Base-by-base conservation (phyloP, 2,113 vertebrate genomes). In the Macrotis lagotis region DNA sequence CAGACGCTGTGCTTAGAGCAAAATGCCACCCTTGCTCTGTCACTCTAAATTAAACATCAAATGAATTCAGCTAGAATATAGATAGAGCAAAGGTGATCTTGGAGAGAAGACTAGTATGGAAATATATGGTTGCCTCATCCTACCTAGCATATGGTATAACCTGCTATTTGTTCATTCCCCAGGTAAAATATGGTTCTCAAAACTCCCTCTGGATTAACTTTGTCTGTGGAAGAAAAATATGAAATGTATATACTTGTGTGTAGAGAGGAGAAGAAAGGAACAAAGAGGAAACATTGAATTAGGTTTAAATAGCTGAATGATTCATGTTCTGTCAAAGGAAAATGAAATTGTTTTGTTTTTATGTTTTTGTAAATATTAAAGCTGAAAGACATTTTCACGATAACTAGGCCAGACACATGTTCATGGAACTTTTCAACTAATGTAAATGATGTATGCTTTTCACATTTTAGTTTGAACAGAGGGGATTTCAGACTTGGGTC, bases 351-450 rank as follows among this genome's bases (percentile, higher is more conserved):
- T 91, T 52, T 89, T 55, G 50, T 52, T 91, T 52, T 89, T 55
- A 52, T 52, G 6, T n/a, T 88, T 25, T 55, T 90, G 28, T 55
- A 91, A 96, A 90, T 90, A 91, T 48, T 89, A 48, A 95, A 91
- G 50, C 92, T 31, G 91, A 31, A 95, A 93, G 74, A 8, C 50
- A 90, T 95, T 95, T 93, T 90, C 88, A 89, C 0, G 92, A 59
- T 90, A 95, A 91, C 89, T 83, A 88, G 90, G 48, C 50, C 51
- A 90, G 89, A 91, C 50, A 48, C 9, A 4, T 91, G 14, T 59
- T 83, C 50, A 44, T 25, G 89, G 48, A 44, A 26, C 16, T 95
- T 96, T 95, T 94, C n/a, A 90, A 96, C 93, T 93, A 89, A 94
- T 94, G 31, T 31, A 90, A 93, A 95, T 95, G 31, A 92, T 92